Evolutionary conservation across 2,797 vertebrate genomes (phyloP), one percentile per base, ranked within the genome.

Genomic region (Diglossa cyanea): DNA sequence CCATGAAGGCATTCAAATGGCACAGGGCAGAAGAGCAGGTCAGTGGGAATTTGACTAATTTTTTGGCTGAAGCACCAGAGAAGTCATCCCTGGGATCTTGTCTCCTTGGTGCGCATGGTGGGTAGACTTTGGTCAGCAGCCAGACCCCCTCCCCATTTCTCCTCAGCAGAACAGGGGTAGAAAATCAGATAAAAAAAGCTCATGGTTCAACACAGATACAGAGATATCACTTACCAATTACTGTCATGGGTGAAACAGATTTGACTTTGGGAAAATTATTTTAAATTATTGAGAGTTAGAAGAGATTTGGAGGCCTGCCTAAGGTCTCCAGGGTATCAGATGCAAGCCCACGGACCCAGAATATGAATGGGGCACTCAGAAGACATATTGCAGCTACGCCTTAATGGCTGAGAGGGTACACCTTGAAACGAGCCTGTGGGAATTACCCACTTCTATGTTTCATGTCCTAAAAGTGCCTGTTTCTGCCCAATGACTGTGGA

Each of bases 241-340:
- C 42, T 11, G 4, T 79, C 51, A 61, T 21, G n/a, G 20, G 18
- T 44, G 73, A 86, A 81, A 57, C 26, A 76, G 60, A 13, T 28
- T 75, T 2, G 4, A 60, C 28, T 94, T 73, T 31, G 21, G 16
- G 13, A 85, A 92, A 82, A 85, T 14, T 4, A 35, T 44, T 76
- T 57, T 23, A 26, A 57, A 53, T 83, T 79, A 58, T 50, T 73
- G 42, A 92, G 30, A 61, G 30, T 60, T 67, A 92, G 68, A 92
- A 15, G 12, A 76, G 50, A 28, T 74, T 48, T 81, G 19, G 37
- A 44, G 51, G 40, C 17, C n/a, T 81, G 48, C 17, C 66, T 28
- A 39, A 50, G 18, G 47, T 84, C 57, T 75, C 26, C 42, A 78
- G 20, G 3, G 21, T 55, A 33, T 40, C 28, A 51, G 19, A 6